phyloP scores from a whole-genome alignment of 2,113 vertebrate species.

The Carettochelys insculpta region DNA sequence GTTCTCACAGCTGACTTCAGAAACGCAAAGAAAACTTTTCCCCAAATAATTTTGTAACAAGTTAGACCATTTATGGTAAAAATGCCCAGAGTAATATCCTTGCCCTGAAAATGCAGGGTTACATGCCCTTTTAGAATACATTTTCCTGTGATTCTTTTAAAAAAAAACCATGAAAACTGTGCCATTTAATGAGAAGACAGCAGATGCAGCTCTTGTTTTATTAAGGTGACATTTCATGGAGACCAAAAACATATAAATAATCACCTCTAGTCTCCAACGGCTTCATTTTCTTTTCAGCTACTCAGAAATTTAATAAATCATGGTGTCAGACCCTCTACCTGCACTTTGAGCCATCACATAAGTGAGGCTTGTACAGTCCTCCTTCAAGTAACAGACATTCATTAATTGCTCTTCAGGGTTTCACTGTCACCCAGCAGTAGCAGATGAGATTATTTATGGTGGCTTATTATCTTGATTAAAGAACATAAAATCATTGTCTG shows the following conservation, averaged over 20 bases:
- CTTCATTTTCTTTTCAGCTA: neutral
- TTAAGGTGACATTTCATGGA: neutral
- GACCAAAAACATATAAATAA: neutral
- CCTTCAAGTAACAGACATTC: neutral
- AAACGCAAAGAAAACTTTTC: neutral
- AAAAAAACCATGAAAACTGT: neutral
- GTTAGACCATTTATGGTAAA: neutral
- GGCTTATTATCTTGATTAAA: conserved; percentile 38
- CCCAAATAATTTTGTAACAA: neutral
- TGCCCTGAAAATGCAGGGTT: neutral
- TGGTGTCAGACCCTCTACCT: neutral
- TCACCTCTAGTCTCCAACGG: neutral
- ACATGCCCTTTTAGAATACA: neutral
- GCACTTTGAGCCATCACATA: neutral
- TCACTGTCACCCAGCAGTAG: neutral
- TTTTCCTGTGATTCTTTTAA: neutral
- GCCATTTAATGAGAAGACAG: neutral
- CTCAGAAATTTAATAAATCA: neutral
- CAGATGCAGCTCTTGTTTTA: neutral
- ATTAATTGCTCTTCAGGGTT: conserved; percentile 7
- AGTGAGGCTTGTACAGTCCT: neutral
- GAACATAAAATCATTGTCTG: conserved; percentile 23
- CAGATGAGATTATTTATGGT: conserved; percentile 17
- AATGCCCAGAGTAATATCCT: neutral
- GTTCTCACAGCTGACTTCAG: neutral